Evolutionary conservation across 1,140 invertebrate genomes (phyloP).

Genomic region (Leptinotarsa undecemlineata): DNA sequence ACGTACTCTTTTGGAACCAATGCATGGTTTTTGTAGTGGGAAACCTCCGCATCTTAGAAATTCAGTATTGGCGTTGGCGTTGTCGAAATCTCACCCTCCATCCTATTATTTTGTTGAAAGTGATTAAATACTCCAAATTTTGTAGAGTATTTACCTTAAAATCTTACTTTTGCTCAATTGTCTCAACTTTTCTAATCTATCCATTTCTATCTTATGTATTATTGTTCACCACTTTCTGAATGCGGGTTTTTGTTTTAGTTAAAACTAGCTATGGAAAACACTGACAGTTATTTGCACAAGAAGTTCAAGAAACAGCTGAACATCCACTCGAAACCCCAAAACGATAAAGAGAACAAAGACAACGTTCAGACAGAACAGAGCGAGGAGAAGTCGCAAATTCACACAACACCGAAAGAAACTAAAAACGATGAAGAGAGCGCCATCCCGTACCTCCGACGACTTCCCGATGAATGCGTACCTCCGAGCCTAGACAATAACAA

Average conservation of each 20-base stretch:
- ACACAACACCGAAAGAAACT: not conserved
- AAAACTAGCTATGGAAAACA: constrained; percentile 57
- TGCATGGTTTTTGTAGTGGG: too few relatives aligned
- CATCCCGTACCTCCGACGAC: not conserved
- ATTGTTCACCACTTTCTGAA: too few relatives aligned
- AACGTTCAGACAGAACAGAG: constrained; percentile 41
- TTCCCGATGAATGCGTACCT: constrained; percentile 38
- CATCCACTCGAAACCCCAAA: constrained; percentile 55
- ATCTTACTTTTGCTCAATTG: too few relatives aligned
- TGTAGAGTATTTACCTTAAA: too few relatives aligned
- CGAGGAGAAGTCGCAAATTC: constrained; percentile 50
- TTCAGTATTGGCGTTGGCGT: too few relatives aligned
- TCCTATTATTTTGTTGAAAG: too few relatives aligned
- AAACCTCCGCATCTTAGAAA: too few relatives aligned
- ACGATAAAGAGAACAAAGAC: constrained; percentile 44
- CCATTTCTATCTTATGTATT: too few relatives aligned
- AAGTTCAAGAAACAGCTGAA: constrained; percentile 88
- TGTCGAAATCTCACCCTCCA: too few relatives aligned
- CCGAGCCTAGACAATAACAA: constrained; percentile 54
- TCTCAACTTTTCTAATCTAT: too few relatives aligned
- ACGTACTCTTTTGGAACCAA: too few relatives aligned
- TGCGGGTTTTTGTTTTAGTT: constrained; percentile 28
- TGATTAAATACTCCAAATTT: too few relatives aligned
- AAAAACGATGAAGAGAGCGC: constrained; percentile 26
- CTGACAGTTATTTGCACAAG: constrained; percentile 83